Evolutionary conservation across 2,113 vertebrate species (phyloP).

Genomic region (Cacatua alba): DNA sequence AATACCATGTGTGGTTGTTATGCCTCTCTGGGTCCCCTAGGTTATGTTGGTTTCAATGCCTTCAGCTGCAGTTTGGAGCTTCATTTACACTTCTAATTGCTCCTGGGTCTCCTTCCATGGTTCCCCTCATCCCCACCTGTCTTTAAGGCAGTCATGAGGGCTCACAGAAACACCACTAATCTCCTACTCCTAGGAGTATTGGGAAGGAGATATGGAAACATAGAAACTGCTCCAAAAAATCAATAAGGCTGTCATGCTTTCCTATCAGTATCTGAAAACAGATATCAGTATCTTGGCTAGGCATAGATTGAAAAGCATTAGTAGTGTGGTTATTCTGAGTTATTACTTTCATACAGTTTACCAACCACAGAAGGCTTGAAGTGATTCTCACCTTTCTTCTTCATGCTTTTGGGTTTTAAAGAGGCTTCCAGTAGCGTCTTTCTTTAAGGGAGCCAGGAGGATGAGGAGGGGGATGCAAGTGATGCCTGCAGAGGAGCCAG

Average conservation of each 20-base stretch:
- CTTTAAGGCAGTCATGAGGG: not conserved
- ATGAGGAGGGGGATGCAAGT: not conserved
- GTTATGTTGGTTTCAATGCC: not conserved
- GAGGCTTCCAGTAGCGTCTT: not conserved
- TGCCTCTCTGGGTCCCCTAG: not conserved
- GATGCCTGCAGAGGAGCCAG: not conserved
- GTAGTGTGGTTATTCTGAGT: not conserved
- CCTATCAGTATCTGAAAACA: not conserved
- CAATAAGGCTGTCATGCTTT: not conserved
- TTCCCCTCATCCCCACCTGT: fast-evolving
- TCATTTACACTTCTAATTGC: not conserved
- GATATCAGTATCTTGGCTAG: not conserved
- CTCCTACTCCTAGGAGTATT: not conserved
- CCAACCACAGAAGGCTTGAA: not conserved
- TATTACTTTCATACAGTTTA: not conserved
- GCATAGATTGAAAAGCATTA: not conserved
- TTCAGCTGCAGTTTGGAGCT: not conserved
- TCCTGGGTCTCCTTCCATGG: not conserved
- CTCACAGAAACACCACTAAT: not conserved
- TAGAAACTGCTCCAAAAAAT: not conserved
- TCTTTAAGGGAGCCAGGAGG: not conserved
- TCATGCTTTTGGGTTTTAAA: not conserved
- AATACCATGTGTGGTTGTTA: fast-evolving
- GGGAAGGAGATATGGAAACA: not conserved
- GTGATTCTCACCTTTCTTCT: not conserved